These are phyloP conservation scores for Drosophila suboccidentalis DNA, from an alignment of 2,888 invertebrate genomes.

Conservation along the genomic window DNA sequence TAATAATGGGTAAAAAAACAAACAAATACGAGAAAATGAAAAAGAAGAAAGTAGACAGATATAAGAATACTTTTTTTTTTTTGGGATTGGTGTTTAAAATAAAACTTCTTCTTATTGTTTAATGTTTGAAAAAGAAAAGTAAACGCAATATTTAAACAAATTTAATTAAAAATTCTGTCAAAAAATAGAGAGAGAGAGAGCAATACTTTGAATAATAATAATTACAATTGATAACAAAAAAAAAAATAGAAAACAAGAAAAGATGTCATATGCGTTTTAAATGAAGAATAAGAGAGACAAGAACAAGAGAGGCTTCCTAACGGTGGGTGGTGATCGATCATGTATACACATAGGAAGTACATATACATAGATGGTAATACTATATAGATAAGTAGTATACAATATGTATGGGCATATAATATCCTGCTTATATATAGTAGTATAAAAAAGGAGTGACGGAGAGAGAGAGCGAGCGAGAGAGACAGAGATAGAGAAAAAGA, in stretches of 20 bases:
- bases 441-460: constrained; percentile 68
- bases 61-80: constrained; percentile 45
- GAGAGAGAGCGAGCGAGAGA: constrained; percentile 55
- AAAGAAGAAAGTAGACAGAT: constrained; percentile 57
- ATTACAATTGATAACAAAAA: constrained; percentile 17
- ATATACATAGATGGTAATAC: constrained; percentile 38
- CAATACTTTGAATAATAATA: constrained; percentile 26
- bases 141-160: constrained; percentile 62
- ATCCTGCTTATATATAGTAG: constrained; percentile 49
- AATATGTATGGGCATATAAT: constrained; percentile 40
- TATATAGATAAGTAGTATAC: constrained; percentile 44
- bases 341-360: constrained; percentile 49
- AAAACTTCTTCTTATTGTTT: constrained; percentile 38
- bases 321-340: constrained; percentile 50
- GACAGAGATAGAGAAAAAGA: constrained; percentile 4
- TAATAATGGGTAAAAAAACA: constrained; percentile 73
- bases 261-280: constrained; percentile 34
- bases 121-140: constrained; percentile 70
- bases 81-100: constrained; percentile 5
- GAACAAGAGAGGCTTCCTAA: constrained; percentile 64
- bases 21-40: constrained; percentile 74
- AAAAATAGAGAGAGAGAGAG: constrained; percentile 13
- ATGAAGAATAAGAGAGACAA: constrained; percentile 62
- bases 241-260: too few species aligned
- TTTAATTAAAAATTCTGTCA: constrained; percentile 29